Base-by-base conservation (phyloP, 2,113 vertebrate species). In the Mormoops blainvillei region DNA sequence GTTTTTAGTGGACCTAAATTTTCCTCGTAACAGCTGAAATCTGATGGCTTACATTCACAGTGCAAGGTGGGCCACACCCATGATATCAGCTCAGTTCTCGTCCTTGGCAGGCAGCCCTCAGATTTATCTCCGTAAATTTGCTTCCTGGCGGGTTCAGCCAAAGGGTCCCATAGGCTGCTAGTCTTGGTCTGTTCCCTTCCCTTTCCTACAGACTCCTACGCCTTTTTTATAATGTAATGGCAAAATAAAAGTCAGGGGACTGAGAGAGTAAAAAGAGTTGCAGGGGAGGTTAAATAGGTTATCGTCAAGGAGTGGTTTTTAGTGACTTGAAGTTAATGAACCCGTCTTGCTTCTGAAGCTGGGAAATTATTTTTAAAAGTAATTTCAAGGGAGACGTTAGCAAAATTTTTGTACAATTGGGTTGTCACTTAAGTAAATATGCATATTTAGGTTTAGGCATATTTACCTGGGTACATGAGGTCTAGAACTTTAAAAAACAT, bases 351-450 rank as follows among this genome's bases (percentile, higher is more conserved):
- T 38, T 68, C 26, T 54, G 28, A 68, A 70, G 26, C 24, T 81
- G 76, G 58, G 18, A 67, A 85, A 80, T 89, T 85, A 58, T n/a
- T 36, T 89, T 52, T 92, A 65, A 81, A 87, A 24, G 74, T 74
- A 78, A 84, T 83, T 82, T 77, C 65, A 74, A 94, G 86, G 61
- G 61, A 90, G 41, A 24, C 87, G 13, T 78, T 93, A 91, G 65
- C 38, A 78, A 68, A 45, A 91, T 85, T 36, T 82, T 92, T 94
- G 54, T 93, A 84, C 20, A 81, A 48, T 82, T 20, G 8, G 7
- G 67, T 3, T 87, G 65, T 18, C 71, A 54, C 76, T 89, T 86
- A 71, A 93, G 36, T 70, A 73, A 89, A 63, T 67, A 52, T 67
- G 26, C 45, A n/a, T 31, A 20, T 76, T 68, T 31, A 63, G 19